These are phyloP conservation scores for Pelochelys cantorii DNA, from an alignment of 2,797 vertebrate genomes.

Conservation along the genomic window DNA sequence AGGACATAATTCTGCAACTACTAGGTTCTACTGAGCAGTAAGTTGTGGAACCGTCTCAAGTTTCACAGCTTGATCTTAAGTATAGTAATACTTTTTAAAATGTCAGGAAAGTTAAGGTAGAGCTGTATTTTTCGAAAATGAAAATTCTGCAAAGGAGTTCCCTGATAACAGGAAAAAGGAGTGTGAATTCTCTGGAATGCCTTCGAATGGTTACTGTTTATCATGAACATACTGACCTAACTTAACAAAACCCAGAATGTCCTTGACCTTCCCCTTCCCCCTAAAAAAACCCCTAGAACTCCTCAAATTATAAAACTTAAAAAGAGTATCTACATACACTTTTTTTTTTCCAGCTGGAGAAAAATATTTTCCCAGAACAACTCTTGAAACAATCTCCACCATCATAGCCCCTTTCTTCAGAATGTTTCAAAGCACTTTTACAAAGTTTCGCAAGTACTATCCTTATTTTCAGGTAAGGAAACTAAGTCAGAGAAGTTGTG, in stretches of 20 bases:
- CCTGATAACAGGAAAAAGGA: background rate
- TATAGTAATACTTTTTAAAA: constrained; percentile 35
- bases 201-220: background rate
- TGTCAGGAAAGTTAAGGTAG: constrained; percentile 46
- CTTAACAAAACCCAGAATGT: background rate
- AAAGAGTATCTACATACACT: background rate
- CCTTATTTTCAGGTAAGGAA: background rate
- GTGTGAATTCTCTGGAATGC: background rate
- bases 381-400: background rate
- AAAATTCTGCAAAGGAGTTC: background rate
- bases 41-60: constrained; percentile 25
- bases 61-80: constrained; percentile 18
- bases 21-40: background rate
- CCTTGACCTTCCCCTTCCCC: background rate
- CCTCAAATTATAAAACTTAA: background rate
- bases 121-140: constrained; percentile 8
- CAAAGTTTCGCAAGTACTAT: background rate
- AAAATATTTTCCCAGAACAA: background rate
- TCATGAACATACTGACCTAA: too few relatives aligned
- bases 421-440: background rate
- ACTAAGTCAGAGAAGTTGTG: background rate
- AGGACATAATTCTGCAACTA: constrained; percentile 49
- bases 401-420: background rate
- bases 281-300: background rate
- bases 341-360: background rate